phyloP scores from a whole-genome alignment of 35 echinoderm and acorn worm species.

The Lytechinus variegatus region DNA sequence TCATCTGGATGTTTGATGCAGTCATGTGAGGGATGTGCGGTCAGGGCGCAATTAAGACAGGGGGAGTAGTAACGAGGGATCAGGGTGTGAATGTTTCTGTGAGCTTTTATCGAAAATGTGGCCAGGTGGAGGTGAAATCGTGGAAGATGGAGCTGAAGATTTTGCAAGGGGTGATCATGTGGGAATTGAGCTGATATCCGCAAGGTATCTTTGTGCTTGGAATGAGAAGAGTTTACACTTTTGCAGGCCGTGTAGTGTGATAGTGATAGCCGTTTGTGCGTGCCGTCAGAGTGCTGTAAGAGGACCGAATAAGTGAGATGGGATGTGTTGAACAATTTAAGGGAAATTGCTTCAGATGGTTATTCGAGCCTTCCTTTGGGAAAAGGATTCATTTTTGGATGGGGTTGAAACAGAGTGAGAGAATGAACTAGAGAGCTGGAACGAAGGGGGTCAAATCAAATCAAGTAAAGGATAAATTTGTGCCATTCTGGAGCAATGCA shows the following conservation, averaged over 20 bases:
- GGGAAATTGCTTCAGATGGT: slow-evolving; percentile 1
- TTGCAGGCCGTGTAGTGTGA: neutral
- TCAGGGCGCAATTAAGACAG: neutral
- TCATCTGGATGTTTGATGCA: slow-evolving; percentile 11
- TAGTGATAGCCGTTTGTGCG: neutral
- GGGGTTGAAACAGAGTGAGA: neutral
- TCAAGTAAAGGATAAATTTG: neutral
- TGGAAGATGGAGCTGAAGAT: neutral
- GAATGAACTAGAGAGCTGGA: neutral
- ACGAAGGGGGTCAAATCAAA: neutral
- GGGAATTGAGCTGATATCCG: neutral
- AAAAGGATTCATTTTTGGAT: neutral
- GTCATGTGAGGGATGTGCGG: neutral
- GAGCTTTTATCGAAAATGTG: neutral
- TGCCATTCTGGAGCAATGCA: neutral
- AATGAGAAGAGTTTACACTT: slow-evolving; percentile 4
- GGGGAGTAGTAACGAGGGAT: neutral
- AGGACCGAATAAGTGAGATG: slow-evolving; percentile 10
- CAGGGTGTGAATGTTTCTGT: neutral
- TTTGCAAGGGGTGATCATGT: neutral
- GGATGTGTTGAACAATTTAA: slow-evolving; percentile 5
- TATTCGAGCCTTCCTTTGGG: neutral
- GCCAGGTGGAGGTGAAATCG: neutral
- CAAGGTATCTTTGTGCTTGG: neutral
- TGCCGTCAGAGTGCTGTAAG: neutral